Evolutionary conservation across 2,113 vertebrate genomes (phyloP), one percentile per base, ranked within the genome.

Genomic region (Asarcornis scutulata): DNA sequence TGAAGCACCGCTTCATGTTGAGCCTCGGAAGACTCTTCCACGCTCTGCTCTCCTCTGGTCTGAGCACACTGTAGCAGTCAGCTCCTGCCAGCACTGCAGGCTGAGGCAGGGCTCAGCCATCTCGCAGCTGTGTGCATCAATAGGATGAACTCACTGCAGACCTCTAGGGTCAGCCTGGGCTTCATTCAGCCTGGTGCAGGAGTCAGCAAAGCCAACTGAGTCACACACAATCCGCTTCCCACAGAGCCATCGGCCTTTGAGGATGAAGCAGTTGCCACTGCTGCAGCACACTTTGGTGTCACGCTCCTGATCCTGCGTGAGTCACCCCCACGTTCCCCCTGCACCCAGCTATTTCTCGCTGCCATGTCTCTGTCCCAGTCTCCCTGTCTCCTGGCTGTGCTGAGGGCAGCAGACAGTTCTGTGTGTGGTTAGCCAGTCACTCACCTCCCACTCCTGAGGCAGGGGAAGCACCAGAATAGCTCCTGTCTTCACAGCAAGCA

Each of bases 171-270:
- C 85, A 93, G 91, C 79, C 87, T 86, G 78, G 75, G 76, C 89
- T 95, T 81, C 93, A 88, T 83, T 89, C 88, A 94, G 31, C 72
- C 88, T 95, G 94, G 58, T 78, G 88, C 88, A 91, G 76, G 64
- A 95, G 93, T 96, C 95, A 97, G 95, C 95, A 94, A 83, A 94
- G 90, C 60, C 83, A 83, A 20, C 1, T 88, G 92, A 96, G 73
- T 97, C 95, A 96, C 13, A 40, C 0, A 11, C 86, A 82, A 56
- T 83, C 89, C 74, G 64, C 64, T 91, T 91, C 76, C 90, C 88
- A 88, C 79, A 94, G 58, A 91, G 73, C 64, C 91, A 91, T 59
- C 69, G 75, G 76, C 76, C 71, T 85, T 63, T 83, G 79, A 90
- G 83, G 76, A 81, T 78, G 90, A 88, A 92, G 71, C 63, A 95